These are phyloP conservation scores for Luidia sarsii DNA, from an alignment of 53 echinoderm and acorn worm genomes.

Conservation along the genomic window DNA sequence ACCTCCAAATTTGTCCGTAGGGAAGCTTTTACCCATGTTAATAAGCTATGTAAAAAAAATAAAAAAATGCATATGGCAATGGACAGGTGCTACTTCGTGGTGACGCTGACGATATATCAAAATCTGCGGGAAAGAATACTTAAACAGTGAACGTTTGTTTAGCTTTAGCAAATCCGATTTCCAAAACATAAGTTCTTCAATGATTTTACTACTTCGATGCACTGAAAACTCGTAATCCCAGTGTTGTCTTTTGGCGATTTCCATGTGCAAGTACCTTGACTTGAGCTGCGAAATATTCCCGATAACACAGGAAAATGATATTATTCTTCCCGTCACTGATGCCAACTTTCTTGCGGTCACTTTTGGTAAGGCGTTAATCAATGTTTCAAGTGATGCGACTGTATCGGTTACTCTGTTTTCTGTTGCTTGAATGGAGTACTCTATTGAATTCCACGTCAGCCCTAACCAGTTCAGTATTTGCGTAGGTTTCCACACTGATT, in stretches of 20 bases:
- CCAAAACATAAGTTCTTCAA: neutral
- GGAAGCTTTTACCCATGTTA: too few species aligned
- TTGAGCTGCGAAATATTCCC: neutral
- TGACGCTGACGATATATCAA: too few species aligned
- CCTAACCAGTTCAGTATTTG: neutral
- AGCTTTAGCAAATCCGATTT: neutral
- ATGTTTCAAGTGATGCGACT: neutral
- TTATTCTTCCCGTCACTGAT: neutral
- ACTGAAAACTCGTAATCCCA: neutral
- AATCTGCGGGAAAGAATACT: neutral
- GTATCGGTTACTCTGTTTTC: neutral
- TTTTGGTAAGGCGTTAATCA: neutral
- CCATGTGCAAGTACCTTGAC: slow-evolving; percentile 4
- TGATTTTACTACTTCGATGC: neutral
- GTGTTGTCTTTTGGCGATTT: neutral
- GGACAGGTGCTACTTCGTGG: too few species aligned
- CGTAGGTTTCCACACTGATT: neutral
- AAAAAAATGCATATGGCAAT: too few species aligned
- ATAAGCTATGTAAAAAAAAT: too few species aligned
- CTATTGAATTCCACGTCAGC: neutral
- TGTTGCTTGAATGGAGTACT: neutral
- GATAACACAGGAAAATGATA: neutral
- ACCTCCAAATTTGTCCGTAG: too few species aligned
- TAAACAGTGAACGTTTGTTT: neutral
- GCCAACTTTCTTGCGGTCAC: neutral